Conservation (phyloP, 2,888 invertebrate species). For the Muschampia plurimacula region DNA sequence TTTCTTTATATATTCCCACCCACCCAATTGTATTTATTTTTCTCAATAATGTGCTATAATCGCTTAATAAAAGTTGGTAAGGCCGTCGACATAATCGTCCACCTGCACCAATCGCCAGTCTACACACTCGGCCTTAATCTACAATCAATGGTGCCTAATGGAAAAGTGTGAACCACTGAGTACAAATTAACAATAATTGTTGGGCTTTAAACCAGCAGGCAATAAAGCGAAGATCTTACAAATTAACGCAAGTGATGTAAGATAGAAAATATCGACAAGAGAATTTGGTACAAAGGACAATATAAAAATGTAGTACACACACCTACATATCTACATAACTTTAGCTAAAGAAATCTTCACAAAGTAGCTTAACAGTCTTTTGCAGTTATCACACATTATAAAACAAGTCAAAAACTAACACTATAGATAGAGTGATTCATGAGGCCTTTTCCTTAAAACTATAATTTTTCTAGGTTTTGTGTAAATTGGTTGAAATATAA, state of each 20-base stretch:
- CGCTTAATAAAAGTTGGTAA: not conserved
- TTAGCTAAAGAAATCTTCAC: too few relatives aligned
- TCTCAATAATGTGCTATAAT: too few relatives aligned
- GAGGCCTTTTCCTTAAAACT: too few relatives aligned
- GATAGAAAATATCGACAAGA: not conserved
- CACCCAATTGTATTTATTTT: too few relatives aligned
- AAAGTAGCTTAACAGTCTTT: too few relatives aligned
- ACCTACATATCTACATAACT: too few relatives aligned
- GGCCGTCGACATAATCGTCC: not conserved
- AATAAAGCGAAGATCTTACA: not conserved
- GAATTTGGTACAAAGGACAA: not conserved
- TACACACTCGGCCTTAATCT: conserved; percentile 30
- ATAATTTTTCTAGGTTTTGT: too few relatives aligned
- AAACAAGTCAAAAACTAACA: too few relatives aligned
- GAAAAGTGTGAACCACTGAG: conserved; percentile 21
- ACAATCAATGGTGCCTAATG: conserved; percentile 24
- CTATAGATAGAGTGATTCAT: too few relatives aligned
- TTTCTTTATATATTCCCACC: too few relatives aligned
- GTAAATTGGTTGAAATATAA: too few relatives aligned
- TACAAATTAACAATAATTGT: conserved; percentile 36
- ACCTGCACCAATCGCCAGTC: not conserved
- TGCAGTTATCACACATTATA: too few relatives aligned
- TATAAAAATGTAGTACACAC: not conserved
- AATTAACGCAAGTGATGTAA: not conserved
- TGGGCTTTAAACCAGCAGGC: conserved; percentile 11